Evolutionary conservation across 2,797 vertebrate genomes (phyloP), one percentile per base, ranked within the genome.

Genomic region (Pygocentrus nattereri): DNA sequence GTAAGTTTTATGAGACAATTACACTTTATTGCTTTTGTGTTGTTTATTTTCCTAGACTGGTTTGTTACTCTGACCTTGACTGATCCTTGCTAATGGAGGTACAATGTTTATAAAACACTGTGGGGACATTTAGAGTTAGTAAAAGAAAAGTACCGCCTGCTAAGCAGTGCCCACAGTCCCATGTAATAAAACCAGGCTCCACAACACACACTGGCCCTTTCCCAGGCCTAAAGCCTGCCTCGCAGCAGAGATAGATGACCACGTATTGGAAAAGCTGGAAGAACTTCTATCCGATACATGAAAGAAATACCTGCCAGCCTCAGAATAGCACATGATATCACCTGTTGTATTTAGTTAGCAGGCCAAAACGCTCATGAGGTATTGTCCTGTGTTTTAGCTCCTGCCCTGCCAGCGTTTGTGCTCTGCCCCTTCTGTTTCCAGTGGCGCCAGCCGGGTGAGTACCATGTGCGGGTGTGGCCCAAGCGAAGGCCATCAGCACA

Each of bases 341-440:
- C 47, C 76, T 80, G 34, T 19, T 80, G 75, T 56, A 47, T 72
- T 73, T 79, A 30, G 52, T 58, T 65, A 58, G 2, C 50, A 58
- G 79, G 68, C 47, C 61, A 44, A 67, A 78, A 31, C 49, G 31
- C 23, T 54, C 2, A 44, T 67, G 38, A 67, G 23, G 47, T 64
- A 10, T 25, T 30, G 58, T 81, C 49, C 71, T 54, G 64, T 84
- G 79, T 76, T 85, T 50, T 73, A 94, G 91, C 54, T 31, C 56
- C 31, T 0, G 76, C 81, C 30, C 3, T 49, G 34, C 69, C 80
- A 76, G 86, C 90, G 31, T 85, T 86, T 79, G 75, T 85, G 15
- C 67, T 93, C 38, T 99, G 98, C 88, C 88, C 89, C 0, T 90
- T 93, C 92, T 99, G 98, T 89, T 95, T 93, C 90, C 96, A 98